Conservation (phyloP, 2,888 invertebrate species). For the Nomada fucata region DNA sequence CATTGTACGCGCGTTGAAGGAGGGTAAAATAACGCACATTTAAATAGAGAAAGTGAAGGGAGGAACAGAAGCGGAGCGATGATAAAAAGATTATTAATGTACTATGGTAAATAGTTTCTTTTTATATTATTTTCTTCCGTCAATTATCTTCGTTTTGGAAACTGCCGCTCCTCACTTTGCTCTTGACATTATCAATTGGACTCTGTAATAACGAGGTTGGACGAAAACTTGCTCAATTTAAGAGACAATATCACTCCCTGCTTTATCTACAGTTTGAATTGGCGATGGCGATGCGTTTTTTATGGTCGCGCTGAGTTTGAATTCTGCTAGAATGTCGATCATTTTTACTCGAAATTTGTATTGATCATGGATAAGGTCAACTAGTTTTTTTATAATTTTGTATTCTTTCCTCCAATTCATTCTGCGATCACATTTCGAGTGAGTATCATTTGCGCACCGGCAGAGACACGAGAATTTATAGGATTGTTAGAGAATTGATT, state of each 20-base stretch:
- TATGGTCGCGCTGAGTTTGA: neutral
- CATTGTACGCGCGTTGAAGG: neutral
- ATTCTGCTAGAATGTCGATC: neutral
- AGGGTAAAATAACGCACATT: constrained; percentile 11
- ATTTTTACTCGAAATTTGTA: neutral
- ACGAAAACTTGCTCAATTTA: constrained; percentile 46
- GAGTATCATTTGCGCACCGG: constrained; percentile 56
- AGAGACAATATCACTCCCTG: neutral
- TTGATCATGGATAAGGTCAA: neutral
- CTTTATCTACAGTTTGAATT: neutral
- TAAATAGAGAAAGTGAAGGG: neutral
- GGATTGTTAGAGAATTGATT: neutral
- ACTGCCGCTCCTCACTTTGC: neutral
- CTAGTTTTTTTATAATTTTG: constrained; percentile 4
- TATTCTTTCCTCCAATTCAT: neutral
- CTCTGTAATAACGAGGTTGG: constrained; percentile 12
- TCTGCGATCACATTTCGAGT: constrained; percentile 22
- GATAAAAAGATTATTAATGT: neutral
- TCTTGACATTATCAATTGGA: neutral
- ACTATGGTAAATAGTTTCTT: neutral
- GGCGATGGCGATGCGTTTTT: neutral
- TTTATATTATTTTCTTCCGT: neutral
- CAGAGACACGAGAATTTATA: constrained; percentile 32
- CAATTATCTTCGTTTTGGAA: neutral
- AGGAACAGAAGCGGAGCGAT: neutral